These are phyloP conservation scores for Oncorhynchus kisutch DNA, from an alignment of 2,113 vertebrate genomes.

Conservation along the genomic window DNA sequence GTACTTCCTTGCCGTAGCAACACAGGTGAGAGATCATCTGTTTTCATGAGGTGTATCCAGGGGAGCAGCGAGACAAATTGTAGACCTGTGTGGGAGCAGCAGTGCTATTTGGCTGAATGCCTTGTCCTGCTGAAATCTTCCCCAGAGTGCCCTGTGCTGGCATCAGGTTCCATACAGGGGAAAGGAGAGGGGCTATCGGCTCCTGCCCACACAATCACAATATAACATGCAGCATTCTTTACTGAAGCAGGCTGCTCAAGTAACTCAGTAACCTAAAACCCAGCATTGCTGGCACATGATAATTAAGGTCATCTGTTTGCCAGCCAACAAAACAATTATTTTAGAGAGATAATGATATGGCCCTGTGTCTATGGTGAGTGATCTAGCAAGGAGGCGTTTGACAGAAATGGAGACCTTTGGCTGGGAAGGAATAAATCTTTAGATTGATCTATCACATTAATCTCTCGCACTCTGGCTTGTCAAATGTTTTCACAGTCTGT, in stretches of 20 bases:
- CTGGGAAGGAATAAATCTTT: constrained; percentile 12
- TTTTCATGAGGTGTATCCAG: constrained; percentile 67
- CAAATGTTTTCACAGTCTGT: constrained; percentile 2
- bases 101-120: constrained; percentile 62
- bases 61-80: constrained; percentile 67
- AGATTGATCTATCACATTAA: constrained; percentile 14
- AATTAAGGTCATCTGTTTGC: constrained; percentile 59
- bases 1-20: constrained; percentile 46
- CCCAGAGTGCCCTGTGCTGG: constrained; percentile 59
- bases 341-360: constrained; percentile 17
- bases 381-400: constrained; percentile 35
- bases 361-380: constrained; percentile 34
- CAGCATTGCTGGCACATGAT: constrained; percentile 38
- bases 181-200: constrained; percentile 59
- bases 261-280: constrained; percentile 54
- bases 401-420: constrained; percentile 25
- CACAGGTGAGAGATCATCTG: constrained; percentile 71
- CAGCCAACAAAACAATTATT: constrained; percentile 52
- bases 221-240: constrained; percentile 58
- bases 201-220: constrained; percentile 69
- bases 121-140: constrained; percentile 53
- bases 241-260: constrained; percentile 45
- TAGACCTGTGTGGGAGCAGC: constrained; percentile 38
- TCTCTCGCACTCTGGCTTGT: constrained; percentile 37
- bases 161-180: constrained; percentile 58